Evolutionary conservation across 1,140 invertebrate genomes (phyloP).

Genomic region (Conus betulinus): DNA sequence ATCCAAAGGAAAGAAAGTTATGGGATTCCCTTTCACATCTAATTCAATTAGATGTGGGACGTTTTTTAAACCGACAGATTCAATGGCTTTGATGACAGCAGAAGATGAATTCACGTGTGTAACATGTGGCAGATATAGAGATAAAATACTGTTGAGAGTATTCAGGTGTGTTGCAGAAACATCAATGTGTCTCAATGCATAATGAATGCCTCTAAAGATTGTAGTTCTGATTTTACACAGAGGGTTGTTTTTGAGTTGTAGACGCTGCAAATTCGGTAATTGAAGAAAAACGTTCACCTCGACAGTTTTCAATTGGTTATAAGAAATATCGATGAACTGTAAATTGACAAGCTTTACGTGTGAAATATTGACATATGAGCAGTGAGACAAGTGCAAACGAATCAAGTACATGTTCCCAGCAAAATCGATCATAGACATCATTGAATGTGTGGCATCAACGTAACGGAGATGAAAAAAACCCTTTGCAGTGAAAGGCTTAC

Average conservation of each 20-base stretch:
- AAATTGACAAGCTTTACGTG: background rate
- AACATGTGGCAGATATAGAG: constrained; percentile 2
- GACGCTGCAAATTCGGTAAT: constrained; percentile 11
- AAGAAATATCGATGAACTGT: constrained; percentile 16
- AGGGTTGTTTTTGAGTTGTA: constrained; percentile 15
- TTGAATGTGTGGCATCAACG: background rate
- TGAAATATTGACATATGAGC: background rate
- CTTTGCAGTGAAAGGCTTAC: background rate
- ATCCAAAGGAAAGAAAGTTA: background rate
- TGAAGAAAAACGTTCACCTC: background rate
- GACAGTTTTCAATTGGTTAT: constrained; percentile 21
- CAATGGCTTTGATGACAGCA: background rate
- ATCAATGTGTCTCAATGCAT: background rate
- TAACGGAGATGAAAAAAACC: background rate
- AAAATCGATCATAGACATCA: background rate
- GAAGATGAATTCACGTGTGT: background rate
- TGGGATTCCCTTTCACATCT: background rate
- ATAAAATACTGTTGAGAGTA: background rate
- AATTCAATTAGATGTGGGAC: background rate
- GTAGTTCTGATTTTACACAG: background rate
- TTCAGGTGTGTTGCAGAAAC: background rate
- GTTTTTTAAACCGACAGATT: background rate
- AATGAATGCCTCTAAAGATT: background rate
- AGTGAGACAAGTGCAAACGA: background rate
- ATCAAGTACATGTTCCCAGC: background rate